A percentile compares a stretch with the other conserved stretches of the same genome.
phyloP scores from a whole-genome alignment of 1,140 invertebrate species.

The Zaprionus ornatus region DNA sequence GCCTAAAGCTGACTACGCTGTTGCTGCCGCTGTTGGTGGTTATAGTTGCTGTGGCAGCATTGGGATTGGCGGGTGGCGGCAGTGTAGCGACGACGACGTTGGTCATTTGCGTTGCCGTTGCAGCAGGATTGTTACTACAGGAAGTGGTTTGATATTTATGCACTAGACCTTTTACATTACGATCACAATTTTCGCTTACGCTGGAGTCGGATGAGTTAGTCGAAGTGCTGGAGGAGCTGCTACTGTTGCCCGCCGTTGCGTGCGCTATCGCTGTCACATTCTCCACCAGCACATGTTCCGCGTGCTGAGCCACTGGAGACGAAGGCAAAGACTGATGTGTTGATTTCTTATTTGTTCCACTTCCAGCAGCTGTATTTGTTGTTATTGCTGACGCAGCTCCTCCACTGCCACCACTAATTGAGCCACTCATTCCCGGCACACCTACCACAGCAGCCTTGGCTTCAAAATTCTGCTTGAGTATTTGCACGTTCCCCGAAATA shows the following conservation, averaged over 20 bases:
- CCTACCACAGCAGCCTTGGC: constrained; percentile 87
- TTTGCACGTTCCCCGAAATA: constrained; percentile 89
- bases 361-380: neutral
- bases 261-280: constrained; percentile 4
- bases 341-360: constrained; percentile 39
- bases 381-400: neutral
- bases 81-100: constrained; percentile 39
- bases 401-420: neutral
- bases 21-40: constrained; percentile 17
- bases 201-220: constrained; percentile 73
- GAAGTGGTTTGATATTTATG: constrained; percentile 88
- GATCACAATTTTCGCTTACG: constrained; percentile 85
- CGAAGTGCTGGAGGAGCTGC: constrained; percentile 71
- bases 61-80: constrained; percentile 44
- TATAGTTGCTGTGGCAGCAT: constrained; percentile 20
- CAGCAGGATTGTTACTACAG: constrained; percentile 62
- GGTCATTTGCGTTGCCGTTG: constrained; percentile 33
- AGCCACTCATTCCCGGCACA: constrained; percentile 32
- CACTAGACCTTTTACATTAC: constrained; percentile 90
- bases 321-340: constrained; percentile 82
- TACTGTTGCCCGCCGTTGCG: constrained; percentile 20
- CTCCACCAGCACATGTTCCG: constrained; percentile 60
- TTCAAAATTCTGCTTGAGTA: constrained; percentile 93
- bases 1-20: constrained; percentile 73
- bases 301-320: constrained; percentile 79